Evolutionary conservation across 2,888 invertebrate genomes (phyloP).

Genomic region (Laothoe populi): DNA sequence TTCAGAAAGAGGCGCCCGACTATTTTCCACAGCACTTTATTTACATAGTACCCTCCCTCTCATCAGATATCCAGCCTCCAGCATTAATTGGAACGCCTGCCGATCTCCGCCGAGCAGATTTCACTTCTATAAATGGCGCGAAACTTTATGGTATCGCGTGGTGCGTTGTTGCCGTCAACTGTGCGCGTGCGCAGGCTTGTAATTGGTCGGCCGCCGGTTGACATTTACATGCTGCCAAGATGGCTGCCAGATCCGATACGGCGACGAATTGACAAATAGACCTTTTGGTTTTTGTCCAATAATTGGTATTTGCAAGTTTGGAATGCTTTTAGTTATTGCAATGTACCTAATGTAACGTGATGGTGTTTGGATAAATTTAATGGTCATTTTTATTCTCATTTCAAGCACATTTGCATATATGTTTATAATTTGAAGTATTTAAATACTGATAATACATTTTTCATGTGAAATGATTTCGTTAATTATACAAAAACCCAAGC

Average conservation of each 20-base stretch:
- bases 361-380: not conserved
- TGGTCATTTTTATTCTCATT: not conserved
- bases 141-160: slow-evolving; percentile 78
- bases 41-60: slow-evolving; percentile 34
- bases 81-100: slow-evolving; percentile 79
- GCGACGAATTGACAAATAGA: slow-evolving; percentile 81
- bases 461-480: no score
- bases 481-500: no score
- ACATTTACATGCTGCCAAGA: slow-evolving; percentile 81
- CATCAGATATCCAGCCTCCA: slow-evolving; percentile 65
- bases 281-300: slow-evolving; percentile 51
- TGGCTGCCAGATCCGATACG: slow-evolving; percentile 75
- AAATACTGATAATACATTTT: no score
- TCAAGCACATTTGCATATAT: no score
- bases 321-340: slow-evolving; percentile 28
- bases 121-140: slow-evolving; percentile 80
- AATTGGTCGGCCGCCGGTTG: slow-evolving; percentile 81
- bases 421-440: no score
- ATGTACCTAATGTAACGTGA: not conserved
- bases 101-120: slow-evolving; percentile 67
- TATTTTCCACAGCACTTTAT: slow-evolving; percentile 22
- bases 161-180: slow-evolving; percentile 75
- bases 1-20: slow-evolving; percentile 22
- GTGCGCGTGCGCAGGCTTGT: slow-evolving; percentile 76
- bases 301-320: slow-evolving; percentile 48